Base-by-base conservation (phyloP, 2,113 vertebrate genomes). In the Anguilla japonica region DNA sequence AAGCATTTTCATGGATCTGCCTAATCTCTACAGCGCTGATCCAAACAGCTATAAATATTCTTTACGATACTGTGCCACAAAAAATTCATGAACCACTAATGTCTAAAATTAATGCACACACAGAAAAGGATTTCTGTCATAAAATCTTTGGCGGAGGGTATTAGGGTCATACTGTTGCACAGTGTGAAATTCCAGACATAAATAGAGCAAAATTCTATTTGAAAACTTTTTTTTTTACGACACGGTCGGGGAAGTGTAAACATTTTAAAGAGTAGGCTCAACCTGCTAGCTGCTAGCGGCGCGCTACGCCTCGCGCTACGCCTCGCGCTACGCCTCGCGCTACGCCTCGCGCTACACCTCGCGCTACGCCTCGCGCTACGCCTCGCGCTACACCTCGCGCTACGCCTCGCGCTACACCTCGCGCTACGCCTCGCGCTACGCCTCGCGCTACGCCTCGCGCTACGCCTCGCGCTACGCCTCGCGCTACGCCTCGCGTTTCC, bases 31-130 rank as follows among this genome's bases (percentile, higher is more conserved):
- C 5, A 29, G 71, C 26, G 9, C 79, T 67, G 56, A 40, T 41
- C 34, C 60, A 71, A 71, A 75, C 71, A 71, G 46, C 67, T 53
- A 83, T 83, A 41, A 87, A 79, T 34, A 57, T 39, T 46, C 26
- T 43, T 75, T 83, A 79, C 67, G 5, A 84, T 29, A 78, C 20
- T n/a, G 40, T 14, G 41, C 82, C 81, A 78, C 81, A 87, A 34
- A 46, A 16, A 71, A 83, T 83, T 83, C 41, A 78, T 79, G 82
- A 87, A 83, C 13, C 81, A 41, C 39, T 46, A 46, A n/a, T 80
- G 79, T 15, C 40, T 63, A 22, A 86, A 81, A 41, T 60, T 39
- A 43, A 40, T 20, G 40, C n/a, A 79, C 39, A 79, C 39, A 34
- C 34, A 34, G 34, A 56, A 56, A 79, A 85, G 80, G 22, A 5